Evolutionary conservation across 2,113 vertebrate species (phyloP).

Genomic region (Ceyx melanurus): DNA sequence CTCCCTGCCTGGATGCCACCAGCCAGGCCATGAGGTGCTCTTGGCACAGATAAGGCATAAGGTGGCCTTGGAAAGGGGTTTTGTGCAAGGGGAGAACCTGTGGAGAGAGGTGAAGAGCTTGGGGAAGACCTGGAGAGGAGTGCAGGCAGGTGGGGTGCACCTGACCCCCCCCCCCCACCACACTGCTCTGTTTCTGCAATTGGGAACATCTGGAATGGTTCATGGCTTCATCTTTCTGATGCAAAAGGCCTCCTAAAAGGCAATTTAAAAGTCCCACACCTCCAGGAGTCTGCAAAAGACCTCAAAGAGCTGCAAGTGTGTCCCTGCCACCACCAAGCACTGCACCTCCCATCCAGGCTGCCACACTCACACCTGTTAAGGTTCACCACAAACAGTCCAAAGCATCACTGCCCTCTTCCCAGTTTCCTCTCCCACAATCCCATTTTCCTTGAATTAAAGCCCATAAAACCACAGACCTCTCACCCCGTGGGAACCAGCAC

Average conservation of each 20-base stretch:
- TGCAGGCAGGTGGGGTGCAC: neutral
- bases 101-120: neutral
- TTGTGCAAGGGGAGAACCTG: neutral
- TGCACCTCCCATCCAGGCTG: accelerated
- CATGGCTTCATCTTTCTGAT: neutral
- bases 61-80: neutral
- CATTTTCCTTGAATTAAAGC: neutral
- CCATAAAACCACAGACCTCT: neutral
- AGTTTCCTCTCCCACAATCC: too few species aligned
- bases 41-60: accelerated
- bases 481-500: accelerated
- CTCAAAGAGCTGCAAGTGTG: accelerated
- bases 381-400: neutral
- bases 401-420: neutral
- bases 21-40: neutral
- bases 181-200: neutral
- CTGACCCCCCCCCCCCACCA: neutral
- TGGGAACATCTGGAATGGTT: neutral
- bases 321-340: neutral
- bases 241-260: neutral
- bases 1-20: neutral
- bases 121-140: neutral
- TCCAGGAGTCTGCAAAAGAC: neutral
- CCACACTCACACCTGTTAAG: neutral
- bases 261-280: neutral